Base-by-base conservation (phyloP, 2,888 invertebrate species). In the Nomada fabriciana region DNA sequence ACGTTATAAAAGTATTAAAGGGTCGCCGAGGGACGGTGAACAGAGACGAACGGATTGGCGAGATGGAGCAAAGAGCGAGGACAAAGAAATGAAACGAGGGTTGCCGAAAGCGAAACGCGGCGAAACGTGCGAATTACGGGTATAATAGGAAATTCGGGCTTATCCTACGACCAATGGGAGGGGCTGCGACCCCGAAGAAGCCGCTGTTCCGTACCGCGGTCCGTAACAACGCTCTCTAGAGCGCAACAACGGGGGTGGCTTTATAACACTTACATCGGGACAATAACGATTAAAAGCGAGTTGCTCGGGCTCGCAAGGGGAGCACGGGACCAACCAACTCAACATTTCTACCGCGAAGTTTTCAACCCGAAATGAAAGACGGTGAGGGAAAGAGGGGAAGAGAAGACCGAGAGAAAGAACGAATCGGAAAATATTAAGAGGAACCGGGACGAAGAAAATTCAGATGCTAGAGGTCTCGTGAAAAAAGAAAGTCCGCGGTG, bases 281-380 rank as follows among this genome's bases (percentile, higher is more conserved):
- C 90, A 88, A 89, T 90, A 89, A 88, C 90, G 90, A 91, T 90
- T 90, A 90, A 90, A 91, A 91, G 83, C 79, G 83, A 74, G 79
- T 82, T 52, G 75, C 53, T 20, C 47, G 52, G 43, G 61, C 42
- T 64, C 15, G 82, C 73, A 4, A 25, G 29, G 83, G 83, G 83
- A 64, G 59, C 18, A 60, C 65, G 42, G 60, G 60, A 7, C 9
- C n/a, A 29, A 60, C 36, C 81, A 73, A 82, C 83, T 85, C 83
- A 75, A 23, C 55, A 60, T 72, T 89, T 89, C 74, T 80, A 76
- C 68, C 61, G 63, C 68, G 63, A 63, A 74, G 55, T 70, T 67
- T 69, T 29, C 2, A 36, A 10, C 18, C 43, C 29, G 20, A 52
- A 25, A 20, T 13, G 59, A 53, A 63, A 42, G 25, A 61, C 13